phyloP scores from a whole-genome alignment of 2,113 vertebrate genomes.

The Sisor rabdophorus region DNA sequence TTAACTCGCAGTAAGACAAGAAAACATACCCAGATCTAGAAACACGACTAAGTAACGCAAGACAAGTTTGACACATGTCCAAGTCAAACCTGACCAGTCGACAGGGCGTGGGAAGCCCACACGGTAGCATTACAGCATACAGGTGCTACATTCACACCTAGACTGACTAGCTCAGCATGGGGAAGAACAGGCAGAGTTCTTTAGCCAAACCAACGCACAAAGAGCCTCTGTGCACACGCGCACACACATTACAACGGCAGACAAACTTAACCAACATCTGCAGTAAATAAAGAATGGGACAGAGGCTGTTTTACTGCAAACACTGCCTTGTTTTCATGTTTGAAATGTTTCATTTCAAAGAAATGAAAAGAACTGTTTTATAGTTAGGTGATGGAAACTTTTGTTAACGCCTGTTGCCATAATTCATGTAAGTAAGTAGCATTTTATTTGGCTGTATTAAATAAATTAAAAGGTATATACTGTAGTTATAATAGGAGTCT shows the following conservation, averaged over 20 bases:
- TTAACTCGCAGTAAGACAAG: background rate
- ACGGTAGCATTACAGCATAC: slow-evolving; percentile 61
- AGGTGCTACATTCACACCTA: slow-evolving; percentile 66
- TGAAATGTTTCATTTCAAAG: no score
- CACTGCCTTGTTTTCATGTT: no score
- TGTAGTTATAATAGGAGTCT: background rate
- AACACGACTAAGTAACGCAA: background rate
- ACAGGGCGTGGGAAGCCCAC: slow-evolving; percentile 58
- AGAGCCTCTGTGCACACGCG: slow-evolving; percentile 34
- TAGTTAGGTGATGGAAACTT: background rate
- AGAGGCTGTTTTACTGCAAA: background rate
- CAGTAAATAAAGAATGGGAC: background rate
- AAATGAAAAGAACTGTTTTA: background rate
- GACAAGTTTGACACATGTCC: background rate
- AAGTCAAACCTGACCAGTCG: slow-evolving; percentile 51
- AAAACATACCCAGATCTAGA: background rate
- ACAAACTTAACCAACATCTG: background rate
- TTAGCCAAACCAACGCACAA: slow-evolving; percentile 28
- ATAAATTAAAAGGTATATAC: background rate
- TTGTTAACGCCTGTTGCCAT: background rate
- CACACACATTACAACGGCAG: slow-evolving; percentile 8
- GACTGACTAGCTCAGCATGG: slow-evolving; percentile 40
- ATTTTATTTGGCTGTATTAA: background rate
- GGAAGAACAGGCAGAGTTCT: slow-evolving; percentile 32
- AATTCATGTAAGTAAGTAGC: background rate